Conservation (phyloP, 2,113 vertebrate species). For the Bucco capensis region DNA sequence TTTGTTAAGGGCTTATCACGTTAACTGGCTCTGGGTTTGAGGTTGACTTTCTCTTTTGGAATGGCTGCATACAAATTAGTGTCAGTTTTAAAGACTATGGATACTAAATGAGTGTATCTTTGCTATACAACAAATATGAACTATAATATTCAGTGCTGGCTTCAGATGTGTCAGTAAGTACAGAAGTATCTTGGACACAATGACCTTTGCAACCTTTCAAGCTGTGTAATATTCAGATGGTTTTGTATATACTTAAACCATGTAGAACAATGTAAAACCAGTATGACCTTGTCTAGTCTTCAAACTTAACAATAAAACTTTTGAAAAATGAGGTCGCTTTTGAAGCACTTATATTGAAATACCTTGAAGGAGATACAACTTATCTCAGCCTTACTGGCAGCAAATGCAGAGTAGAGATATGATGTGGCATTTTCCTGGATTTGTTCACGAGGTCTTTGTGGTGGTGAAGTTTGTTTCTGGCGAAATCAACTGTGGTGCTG, state of each 20-base stretch:
- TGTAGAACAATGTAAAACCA: conserved; percentile 79
- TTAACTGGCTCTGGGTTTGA: conserved; percentile 41
- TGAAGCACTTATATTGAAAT: conserved; percentile 38
- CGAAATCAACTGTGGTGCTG: not conserved
- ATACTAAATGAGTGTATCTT: conserved; percentile 72
- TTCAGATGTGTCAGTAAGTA: conserved; percentile 71
- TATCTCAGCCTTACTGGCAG: not conserved
- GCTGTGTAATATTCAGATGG: conserved; percentile 77
- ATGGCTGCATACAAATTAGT: conserved; percentile 62
- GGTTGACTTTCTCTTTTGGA: conserved; percentile 81
- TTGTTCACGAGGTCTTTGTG: not conserved
- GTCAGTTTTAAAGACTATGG: conserved; percentile 69
- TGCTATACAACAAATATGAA: conserved; percentile 68
- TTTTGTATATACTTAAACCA: conserved; percentile 82
- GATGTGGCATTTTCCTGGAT: not conserved
- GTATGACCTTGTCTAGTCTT: conserved; percentile 83
- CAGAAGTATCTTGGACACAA: conserved; percentile 69
- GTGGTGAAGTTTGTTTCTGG: conserved; percentile 3
- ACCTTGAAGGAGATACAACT: conserved; percentile 1
- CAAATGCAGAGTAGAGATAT: not conserved
- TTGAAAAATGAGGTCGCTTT: conserved; percentile 71
- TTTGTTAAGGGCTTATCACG: conserved; percentile 32
- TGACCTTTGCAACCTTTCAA: conserved; percentile 77
- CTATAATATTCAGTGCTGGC: conserved; percentile 69
- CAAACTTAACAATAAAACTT: conserved; percentile 85